Evolutionary conservation across 2,113 vertebrate genomes (phyloP).

Genomic region (Furnarius figulus): DNA sequence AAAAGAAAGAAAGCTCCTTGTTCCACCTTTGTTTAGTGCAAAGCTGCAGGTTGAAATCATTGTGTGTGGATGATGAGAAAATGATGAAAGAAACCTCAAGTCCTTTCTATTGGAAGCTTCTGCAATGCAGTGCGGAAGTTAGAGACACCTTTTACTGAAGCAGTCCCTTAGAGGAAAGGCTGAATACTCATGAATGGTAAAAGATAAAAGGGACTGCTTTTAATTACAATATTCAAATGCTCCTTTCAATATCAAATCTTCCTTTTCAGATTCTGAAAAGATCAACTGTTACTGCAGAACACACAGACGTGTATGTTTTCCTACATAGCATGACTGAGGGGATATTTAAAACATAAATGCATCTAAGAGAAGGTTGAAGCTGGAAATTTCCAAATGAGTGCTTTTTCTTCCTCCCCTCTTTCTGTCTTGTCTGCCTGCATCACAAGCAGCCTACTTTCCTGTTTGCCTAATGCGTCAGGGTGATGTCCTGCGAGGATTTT

Average conservation of each 20-base stretch:
- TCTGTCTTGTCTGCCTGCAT: neutral
- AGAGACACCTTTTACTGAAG: neutral
- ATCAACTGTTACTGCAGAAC: neutral
- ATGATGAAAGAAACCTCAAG: conserved; percentile 20
- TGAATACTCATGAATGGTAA: neutral
- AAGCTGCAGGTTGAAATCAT: conserved; percentile 22
- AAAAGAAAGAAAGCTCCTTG: neutral
- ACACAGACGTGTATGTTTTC: neutral
- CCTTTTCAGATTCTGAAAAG: neutral
- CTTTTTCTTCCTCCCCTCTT: neutral
- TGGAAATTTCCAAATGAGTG: conserved; percentile 47
- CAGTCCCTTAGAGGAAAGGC: neutral
- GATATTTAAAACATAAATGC: neutral
- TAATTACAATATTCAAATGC: conserved; percentile 24
- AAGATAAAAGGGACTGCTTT: neutral
- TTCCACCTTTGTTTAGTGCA: neutral
- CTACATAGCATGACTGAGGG: neutral
- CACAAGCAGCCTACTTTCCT: neutral
- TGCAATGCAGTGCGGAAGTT: neutral
- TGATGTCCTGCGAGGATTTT: conserved; percentile 31
- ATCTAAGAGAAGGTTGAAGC: neutral
- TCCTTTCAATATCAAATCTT: neutral
- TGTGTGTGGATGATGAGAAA: conserved; percentile 43
- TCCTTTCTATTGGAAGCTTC: neutral
- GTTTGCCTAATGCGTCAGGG: neutral